These are phyloP conservation scores for Colaptes auratus DNA, from an alignment of 2,113 vertebrate species.

Conservation along the genomic window DNA sequence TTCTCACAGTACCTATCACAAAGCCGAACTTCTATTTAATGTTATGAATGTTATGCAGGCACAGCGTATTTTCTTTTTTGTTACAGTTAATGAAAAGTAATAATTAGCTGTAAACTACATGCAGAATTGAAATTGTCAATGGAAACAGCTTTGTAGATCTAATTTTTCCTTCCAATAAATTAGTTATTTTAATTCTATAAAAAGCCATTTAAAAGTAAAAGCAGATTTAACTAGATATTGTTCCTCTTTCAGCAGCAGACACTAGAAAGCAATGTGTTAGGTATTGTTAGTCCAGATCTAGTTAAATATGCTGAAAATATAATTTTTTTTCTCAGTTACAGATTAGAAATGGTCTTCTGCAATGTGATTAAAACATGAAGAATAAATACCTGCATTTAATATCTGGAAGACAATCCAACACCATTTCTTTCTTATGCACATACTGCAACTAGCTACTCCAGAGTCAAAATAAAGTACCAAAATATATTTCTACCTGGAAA, in stretches of 20 bases:
- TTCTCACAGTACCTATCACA: not conserved
- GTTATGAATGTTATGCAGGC: rapidly evolving
- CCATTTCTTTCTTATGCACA: not conserved
- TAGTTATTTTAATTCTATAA: not conserved
- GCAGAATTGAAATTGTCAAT: not conserved
- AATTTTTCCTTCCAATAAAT: not conserved
- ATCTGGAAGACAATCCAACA: not conserved
- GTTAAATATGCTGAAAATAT: not conserved
- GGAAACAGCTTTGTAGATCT: not conserved
- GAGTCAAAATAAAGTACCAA: not conserved
- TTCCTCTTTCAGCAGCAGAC: not conserved
- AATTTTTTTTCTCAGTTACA: not conserved
- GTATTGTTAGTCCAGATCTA: not conserved
- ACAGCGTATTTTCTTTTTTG: not conserved
- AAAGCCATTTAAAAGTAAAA: not conserved
- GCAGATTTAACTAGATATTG: not conserved
- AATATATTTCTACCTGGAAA: slow-evolving; percentile 26
- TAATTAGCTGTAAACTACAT: not conserved
- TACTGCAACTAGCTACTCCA: not conserved
- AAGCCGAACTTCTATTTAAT: not conserved
- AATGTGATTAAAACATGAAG: not conserved
- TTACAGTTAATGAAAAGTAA: not conserved
- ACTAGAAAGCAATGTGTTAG: not conserved
- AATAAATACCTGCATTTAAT: not conserved
- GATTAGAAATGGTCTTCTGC: not conserved